Evolutionary conservation across 1,140 invertebrate species (phyloP), one percentile per base, ranked within the genome.

Genomic region (Phocides pigmalion): DNA sequence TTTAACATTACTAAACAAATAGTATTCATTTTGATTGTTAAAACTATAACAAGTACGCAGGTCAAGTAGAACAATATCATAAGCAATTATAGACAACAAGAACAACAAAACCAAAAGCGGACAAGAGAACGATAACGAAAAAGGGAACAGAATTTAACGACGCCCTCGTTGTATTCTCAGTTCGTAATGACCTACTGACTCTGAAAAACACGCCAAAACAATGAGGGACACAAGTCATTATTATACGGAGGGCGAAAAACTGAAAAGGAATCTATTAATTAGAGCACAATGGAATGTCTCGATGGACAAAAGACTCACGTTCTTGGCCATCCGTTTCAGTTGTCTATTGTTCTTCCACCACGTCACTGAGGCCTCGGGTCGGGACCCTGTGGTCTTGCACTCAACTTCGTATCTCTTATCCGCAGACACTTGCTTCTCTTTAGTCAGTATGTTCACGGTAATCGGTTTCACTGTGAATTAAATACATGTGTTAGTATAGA

Each of bases 321-420:
- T 96, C 89, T 96, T 95, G 51, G 94, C 94, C 83, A 95, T 94
- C 81, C 94, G 93, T 87, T 96, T 95, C 35, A 97, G 94, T 80
- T 95, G 95, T 74, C 95, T 93, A 79, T 94, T 96, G 64, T 95
- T 95, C 81, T 96, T 97, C 95, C 95, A 97, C 96, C 96, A 98
- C 15, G 95, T 95, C 73, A 98, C 96, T n/a, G 94, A 89, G 1
- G 97, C 96, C 67, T 95, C 94, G 0, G 97, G 97, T 61, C 95
- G 92, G 0, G 97, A 97, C 37, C 97, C 97, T 0, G 94, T 94
- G 16, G 96, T 95, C 70, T 95, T 94, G 79, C 97, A 98, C 79
- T 96, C 95, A 16, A 98, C 94, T 66, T 97, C 95, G 77, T 97
- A 96, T 65, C 94, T 93, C 79, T 95, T 96, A 67, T 96, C 96